Conservation (phyloP, 2,113 vertebrate genomes). For the Sigmodon hispidus region DNA sequence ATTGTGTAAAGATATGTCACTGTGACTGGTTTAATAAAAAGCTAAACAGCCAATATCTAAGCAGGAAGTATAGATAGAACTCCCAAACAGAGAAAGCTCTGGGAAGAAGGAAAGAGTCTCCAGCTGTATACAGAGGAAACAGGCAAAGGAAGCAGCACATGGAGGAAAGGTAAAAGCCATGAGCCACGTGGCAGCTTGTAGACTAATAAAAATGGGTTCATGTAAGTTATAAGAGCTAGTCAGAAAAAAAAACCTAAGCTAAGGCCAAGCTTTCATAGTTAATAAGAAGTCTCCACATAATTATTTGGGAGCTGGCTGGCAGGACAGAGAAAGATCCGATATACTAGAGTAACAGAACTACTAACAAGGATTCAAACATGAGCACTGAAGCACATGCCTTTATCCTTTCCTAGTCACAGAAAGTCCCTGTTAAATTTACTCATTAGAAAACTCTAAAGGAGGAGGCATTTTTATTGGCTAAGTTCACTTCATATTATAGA, state of each 20-base stretch:
- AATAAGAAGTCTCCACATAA: background rate
- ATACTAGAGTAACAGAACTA: background rate
- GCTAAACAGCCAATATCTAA: background rate
- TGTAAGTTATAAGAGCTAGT: background rate
- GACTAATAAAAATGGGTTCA: background rate
- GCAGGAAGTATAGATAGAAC: background rate
- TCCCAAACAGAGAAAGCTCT: background rate
- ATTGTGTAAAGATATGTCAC: too few relatives aligned
- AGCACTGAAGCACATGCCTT: background rate
- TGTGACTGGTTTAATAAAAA: too few relatives aligned
- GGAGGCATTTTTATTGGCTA: background rate
- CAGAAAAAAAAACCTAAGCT: background rate
- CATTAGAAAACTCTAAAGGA: constrained; percentile 12
- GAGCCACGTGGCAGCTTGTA: background rate
- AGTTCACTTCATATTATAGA: constrained; percentile 30
- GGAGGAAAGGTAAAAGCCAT: background rate
- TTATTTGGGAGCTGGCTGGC: background rate
- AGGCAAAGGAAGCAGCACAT: background rate
- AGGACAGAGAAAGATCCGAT: background rate
- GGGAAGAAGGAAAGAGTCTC: background rate
- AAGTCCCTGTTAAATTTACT: background rate
- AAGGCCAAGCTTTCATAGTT: background rate
- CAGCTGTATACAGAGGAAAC: background rate
- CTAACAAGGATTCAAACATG: background rate
- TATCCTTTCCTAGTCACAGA: background rate